A percentile compares a stretch with the other conserved stretches of the same genome.
These are phyloP conservation scores for Serinus canaria DNA, from an alignment of 2,113 vertebrate genomes.

Conservation along the genomic window DNA sequence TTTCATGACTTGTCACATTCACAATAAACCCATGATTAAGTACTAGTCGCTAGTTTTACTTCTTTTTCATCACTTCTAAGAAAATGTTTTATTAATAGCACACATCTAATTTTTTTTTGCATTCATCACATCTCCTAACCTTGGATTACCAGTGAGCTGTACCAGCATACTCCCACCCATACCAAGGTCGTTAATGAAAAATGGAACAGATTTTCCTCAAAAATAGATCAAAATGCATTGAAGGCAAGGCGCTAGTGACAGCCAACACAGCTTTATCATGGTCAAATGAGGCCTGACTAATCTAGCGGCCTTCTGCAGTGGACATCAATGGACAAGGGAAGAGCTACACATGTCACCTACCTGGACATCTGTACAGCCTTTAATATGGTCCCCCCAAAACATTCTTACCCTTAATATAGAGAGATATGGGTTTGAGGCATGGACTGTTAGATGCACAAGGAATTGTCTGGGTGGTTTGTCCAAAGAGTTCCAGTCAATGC, in stretches of 20 bases:
- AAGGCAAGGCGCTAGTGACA: background rate
- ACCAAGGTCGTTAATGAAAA: background rate
- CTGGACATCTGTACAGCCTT: background rate
- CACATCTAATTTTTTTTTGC: background rate
- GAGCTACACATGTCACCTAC: background rate
- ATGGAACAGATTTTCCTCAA: background rate
- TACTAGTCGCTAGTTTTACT: background rate
- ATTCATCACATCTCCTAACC: background rate
- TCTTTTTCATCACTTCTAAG: background rate
- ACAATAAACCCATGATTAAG: background rate
- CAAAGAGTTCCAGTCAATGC: background rate
- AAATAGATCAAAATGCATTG: background rate
- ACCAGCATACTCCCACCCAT: background rate
- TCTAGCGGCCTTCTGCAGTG: rapidly evolving
- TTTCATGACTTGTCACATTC: background rate
- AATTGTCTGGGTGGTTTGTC: rapidly evolving
- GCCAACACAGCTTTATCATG: background rate
- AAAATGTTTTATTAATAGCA: background rate
- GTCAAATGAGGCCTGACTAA: background rate
- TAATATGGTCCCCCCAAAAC: background rate
- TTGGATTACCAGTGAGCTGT: background rate
- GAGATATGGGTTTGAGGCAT: background rate
- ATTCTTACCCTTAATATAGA: background rate
- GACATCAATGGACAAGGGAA: background rate
- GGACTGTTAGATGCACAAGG: background rate